phyloP scores from a whole-genome alignment of 1,140 invertebrate species.

The Lithobius niger region DNA sequence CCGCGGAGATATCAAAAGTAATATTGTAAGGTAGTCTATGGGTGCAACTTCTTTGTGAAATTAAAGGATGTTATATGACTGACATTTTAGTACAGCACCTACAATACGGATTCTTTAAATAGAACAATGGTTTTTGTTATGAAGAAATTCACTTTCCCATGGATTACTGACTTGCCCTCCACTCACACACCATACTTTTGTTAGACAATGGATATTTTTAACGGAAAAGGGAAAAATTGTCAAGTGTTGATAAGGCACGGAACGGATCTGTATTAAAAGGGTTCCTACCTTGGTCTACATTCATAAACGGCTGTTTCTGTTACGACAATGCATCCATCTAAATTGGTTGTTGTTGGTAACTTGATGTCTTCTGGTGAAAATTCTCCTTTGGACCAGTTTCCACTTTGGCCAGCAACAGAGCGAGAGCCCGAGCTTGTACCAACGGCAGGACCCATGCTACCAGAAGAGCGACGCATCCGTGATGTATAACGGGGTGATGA shows the following conservation, averaged over 20 bases:
- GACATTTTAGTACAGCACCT: too few relatives aligned
- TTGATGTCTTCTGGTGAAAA: background rate
- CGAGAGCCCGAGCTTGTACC: background rate
- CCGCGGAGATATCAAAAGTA: too few relatives aligned
- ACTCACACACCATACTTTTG: too few relatives aligned
- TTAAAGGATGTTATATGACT: too few relatives aligned
- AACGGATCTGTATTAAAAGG: background rate
- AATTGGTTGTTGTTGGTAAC: constrained; percentile 17
- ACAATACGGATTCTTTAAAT: background rate
- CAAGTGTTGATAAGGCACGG: background rate
- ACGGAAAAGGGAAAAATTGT: background rate
- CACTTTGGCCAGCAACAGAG: background rate
- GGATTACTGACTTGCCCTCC: too few relatives aligned
- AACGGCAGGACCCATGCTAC: constrained; percentile 17
- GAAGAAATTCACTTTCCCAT: background rate
- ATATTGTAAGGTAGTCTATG: too few relatives aligned
- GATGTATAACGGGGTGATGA: background rate
- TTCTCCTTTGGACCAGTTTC: background rate
- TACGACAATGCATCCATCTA: constrained; percentile 49
- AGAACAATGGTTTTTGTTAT: background rate
- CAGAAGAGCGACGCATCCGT: background rate
- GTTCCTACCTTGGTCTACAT: constrained; percentile 47
- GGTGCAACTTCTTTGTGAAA: too few relatives aligned
- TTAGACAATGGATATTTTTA: background rate
- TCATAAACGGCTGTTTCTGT: constrained; percentile 53